These are phyloP conservation scores for Drosophila orena DNA, from an alignment of 1,140 invertebrate species.

Conservation along the genomic window DNA sequence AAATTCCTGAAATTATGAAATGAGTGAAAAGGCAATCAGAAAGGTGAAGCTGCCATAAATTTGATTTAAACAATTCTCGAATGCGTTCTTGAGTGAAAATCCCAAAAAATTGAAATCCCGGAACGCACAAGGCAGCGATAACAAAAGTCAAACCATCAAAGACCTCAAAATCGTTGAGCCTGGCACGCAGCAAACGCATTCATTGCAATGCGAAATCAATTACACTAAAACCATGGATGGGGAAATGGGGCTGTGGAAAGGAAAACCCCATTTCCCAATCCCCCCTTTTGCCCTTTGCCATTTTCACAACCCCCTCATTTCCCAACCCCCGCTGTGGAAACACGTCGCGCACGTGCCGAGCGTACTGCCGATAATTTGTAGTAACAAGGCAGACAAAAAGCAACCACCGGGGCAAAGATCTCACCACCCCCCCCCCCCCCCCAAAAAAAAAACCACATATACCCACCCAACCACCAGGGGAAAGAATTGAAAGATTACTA, in stretches of 20 bases:
- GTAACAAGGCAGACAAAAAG: conserved; percentile 64
- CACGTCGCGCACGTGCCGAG: conserved; percentile 66
- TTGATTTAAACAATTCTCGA: too few relatives aligned
- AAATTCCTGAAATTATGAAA: too few relatives aligned
- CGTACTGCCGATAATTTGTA: conserved; percentile 77
- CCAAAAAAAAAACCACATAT: conserved; percentile 13
- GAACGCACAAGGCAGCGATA: conserved; percentile 10
- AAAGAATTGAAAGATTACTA: conserved; percentile 68
- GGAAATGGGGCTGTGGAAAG: neutral
- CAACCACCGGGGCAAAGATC: conserved; percentile 45
- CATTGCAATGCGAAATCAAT: conserved; percentile 82
- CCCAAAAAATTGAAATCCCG: conserved; percentile 20
- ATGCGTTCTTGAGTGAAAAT: neutral
- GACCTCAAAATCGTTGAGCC: conserved; percentile 44
- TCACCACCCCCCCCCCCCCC: conserved; percentile 1
- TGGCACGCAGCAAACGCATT: conserved; percentile 76
- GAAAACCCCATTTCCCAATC: neutral
- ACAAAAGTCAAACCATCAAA: conserved; percentile 50
- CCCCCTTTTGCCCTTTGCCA: neutral
- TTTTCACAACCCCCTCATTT: too few relatives aligned
- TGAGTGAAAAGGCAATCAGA: too few relatives aligned
- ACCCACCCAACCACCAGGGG: neutral
- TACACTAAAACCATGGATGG: conserved; percentile 58
- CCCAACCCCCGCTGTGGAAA: conserved; percentile 3
- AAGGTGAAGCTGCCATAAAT: neutral